phyloP scores from a whole-genome alignment of 1,140 invertebrate genomes.

The Solenopsis invicta region DNA sequence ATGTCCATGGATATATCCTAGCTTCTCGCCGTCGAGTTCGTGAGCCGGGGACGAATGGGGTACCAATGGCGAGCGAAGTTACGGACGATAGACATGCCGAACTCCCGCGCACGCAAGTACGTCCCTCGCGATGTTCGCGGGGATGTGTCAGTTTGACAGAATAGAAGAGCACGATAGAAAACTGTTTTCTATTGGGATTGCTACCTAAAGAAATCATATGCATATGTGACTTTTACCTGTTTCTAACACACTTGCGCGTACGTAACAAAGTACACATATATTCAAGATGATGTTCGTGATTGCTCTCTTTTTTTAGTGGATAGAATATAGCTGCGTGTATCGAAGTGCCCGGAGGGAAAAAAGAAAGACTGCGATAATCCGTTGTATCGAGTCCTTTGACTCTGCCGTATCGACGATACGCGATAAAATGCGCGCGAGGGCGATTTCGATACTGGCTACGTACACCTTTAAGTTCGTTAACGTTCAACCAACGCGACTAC shows the following conservation, averaged over 20 bases:
- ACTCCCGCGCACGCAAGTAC: neutral
- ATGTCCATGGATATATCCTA: constrained; percentile 35
- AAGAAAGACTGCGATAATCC: constrained; percentile 5
- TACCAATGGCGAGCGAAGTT: constrained; percentile 36
- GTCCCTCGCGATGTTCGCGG: neutral
- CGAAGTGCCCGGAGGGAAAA: neutral
- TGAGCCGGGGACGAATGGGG: neutral
- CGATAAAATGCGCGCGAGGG: constrained; percentile 29
- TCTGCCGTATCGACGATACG: constrained; percentile 6
- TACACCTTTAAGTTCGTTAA: constrained; percentile 61
- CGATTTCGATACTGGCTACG: constrained; percentile 37
- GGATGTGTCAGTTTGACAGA: neutral
- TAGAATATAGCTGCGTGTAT: neutral
- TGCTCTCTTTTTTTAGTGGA: neutral
- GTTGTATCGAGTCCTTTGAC: constrained; percentile 39
- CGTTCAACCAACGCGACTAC: constrained; percentile 49
- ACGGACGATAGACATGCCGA: constrained; percentile 24
- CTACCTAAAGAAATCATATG: neutral
- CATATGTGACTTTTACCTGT: neutral
- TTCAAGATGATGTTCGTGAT: neutral
- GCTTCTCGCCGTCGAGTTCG: constrained; percentile 25
- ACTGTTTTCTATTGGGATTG: neutral
- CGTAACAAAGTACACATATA: neutral
- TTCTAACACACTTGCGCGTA: neutral
- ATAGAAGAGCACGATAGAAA: neutral